phyloP scores from a whole-genome alignment of 1,140 invertebrate genomes.

The Saccostrea echinata region DNA sequence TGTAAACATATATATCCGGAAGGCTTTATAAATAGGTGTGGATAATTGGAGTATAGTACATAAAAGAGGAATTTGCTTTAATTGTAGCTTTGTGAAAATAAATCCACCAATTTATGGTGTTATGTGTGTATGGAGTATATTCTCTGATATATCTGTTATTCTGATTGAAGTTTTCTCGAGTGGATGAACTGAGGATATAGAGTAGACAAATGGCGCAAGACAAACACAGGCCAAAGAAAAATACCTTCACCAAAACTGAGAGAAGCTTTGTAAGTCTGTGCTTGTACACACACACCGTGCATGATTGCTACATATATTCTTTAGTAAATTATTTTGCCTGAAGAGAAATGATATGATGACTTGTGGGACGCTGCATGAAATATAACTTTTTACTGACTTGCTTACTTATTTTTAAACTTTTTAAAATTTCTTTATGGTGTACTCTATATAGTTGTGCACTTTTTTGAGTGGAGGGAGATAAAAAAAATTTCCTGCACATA shows the following conservation, averaged over 20 bases:
- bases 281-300: constrained; percentile 29
- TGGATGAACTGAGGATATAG: constrained; percentile 27
- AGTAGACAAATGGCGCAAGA: constrained; percentile 26
- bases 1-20: constrained; percentile 13
- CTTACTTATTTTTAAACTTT: neutral
- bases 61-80: neutral
- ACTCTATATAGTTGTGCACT: no score
- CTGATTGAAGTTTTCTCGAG: constrained; percentile 16
- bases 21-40: constrained; percentile 16
- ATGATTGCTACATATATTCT: neutral
- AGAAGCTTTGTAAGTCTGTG: constrained; percentile 31
- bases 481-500: no score
- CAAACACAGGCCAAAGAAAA: constrained; percentile 34
- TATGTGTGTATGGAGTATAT: neutral
- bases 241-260: constrained; percentile 23
- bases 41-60: neutral
- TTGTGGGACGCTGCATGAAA: constrained; percentile 23
- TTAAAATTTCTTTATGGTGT: no score
- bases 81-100: neutral
- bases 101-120: neutral
- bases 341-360: neutral
- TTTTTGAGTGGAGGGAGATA: no score
- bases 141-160: constrained; percentile 11
- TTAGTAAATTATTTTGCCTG: no score
- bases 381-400: neutral